phyloP scores from a whole-genome alignment of 2,113 vertebrate genomes.

The Nicator chloris region DNA sequence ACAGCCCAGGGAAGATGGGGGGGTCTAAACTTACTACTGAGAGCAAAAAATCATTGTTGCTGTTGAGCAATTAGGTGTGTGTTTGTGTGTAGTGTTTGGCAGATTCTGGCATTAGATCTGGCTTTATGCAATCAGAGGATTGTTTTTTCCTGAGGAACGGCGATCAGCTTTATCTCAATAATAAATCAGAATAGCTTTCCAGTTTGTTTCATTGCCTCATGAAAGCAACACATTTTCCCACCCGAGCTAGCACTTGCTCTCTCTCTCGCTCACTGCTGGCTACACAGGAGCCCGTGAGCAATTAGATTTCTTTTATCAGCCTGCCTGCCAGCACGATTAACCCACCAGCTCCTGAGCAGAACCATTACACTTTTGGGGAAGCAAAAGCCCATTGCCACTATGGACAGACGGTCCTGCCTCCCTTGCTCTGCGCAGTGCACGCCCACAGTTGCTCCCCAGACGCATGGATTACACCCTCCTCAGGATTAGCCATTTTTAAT shows the following conservation, averaged over 20 bases:
- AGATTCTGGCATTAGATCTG: background rate
- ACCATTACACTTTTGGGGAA: background rate
- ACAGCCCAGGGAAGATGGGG: background rate
- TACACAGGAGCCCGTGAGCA: background rate
- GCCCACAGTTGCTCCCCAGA: rapidly evolving
- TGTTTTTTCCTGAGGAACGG: background rate
- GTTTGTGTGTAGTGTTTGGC: background rate
- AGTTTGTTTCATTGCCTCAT: background rate
- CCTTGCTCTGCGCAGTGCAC: rapidly evolving
- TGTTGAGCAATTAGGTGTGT: background rate
- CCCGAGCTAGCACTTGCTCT: background rate
- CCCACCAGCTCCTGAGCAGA: background rate
- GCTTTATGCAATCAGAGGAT: background rate
- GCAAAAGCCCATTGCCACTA: background rate
- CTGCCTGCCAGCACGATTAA: background rate
- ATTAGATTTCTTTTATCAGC: background rate
- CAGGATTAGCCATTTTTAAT: background rate
- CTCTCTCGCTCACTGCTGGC: background rate
- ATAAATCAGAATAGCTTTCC: background rate
- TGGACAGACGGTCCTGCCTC: rapidly evolving
- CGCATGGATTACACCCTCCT: background rate
- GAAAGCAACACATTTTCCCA: background rate
- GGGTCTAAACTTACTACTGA: background rate
- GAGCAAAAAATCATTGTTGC: background rate
- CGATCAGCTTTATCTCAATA: background rate